These are phyloP conservation scores for Corythucha ciliata DNA, from an alignment of 2,888 invertebrate species.

Conservation along the genomic window DNA sequence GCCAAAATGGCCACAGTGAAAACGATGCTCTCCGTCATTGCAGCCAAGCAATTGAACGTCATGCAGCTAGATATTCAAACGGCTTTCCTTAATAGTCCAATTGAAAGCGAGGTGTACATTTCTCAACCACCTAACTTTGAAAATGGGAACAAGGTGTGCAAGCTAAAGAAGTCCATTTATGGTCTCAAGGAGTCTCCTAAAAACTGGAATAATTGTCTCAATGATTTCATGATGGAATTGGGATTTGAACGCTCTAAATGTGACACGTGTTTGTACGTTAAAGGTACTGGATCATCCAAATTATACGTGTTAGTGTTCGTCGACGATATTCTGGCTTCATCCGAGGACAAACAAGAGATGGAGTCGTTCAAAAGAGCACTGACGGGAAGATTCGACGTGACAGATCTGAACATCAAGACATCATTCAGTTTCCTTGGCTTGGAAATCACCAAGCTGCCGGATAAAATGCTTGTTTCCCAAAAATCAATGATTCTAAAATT, in stretches of 20 bases:
- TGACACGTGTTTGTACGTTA: slow-evolving; percentile 6
- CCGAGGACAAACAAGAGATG: background rate
- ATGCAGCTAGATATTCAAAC: slow-evolving; percentile 12
- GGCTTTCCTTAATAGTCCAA: slow-evolving; percentile 12
- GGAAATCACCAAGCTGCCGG: background rate
- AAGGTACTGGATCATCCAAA: background rate
- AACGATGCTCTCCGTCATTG: slow-evolving; percentile 13
- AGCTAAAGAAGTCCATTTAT: slow-evolving; percentile 10
- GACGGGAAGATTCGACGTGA: background rate
- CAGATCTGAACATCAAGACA: background rate
- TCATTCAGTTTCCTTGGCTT: slow-evolving; percentile 5
- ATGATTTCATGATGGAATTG: slow-evolving; percentile 1
- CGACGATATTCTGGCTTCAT: slow-evolving; percentile 1
- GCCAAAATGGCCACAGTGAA: slow-evolving; percentile 17
- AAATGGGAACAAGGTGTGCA: slow-evolving; percentile 6
- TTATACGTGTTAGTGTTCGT: slow-evolving; percentile 10
- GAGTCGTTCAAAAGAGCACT: background rate
- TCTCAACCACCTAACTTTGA: slow-evolving; percentile 6
- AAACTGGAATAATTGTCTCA: slow-evolving; percentile 14
- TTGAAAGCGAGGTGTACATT: slow-evolving; percentile 3
- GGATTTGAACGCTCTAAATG: slow-evolving; percentile 11
- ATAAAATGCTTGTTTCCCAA: slow-evolving; percentile 1
- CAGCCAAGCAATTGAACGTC: slow-evolving; percentile 2
- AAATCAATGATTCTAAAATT: slow-evolving; percentile 2
- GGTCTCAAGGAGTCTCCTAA: slow-evolving; percentile 10